Percentiles rank a stretch among this genome's conserved stretches.
These are phyloP conservation scores for Hydractinia echinata DNA, from an alignment of 30 jellyfish, hydroid and myxozoan genomes.

Conservation along the genomic window DNA sequence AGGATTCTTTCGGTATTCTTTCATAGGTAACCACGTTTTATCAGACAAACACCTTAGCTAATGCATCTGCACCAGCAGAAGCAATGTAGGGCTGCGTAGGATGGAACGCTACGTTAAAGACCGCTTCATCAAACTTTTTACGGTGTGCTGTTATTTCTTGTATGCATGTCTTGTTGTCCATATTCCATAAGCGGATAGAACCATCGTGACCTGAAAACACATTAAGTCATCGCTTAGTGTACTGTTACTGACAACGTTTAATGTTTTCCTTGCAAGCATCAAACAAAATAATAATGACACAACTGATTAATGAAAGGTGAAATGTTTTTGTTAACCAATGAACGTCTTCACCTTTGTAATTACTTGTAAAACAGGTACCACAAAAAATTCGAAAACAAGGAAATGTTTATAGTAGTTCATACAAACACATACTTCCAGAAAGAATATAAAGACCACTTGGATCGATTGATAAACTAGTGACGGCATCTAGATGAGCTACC, in stretches of 20 bases:
- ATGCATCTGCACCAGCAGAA: conserved; percentile 97
- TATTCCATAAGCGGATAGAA: conserved; percentile 94
- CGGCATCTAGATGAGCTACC: conserved; percentile 99
- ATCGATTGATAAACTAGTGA: conserved; percentile 92
- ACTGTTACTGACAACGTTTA: too few relatives aligned
- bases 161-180: conserved; percentile 95
- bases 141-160: conserved; percentile 99
- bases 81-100: conserved; percentile 97
- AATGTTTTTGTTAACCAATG: too few relatives aligned
- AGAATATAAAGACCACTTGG: conserved; percentile 90
- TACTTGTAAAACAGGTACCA: too few relatives aligned
- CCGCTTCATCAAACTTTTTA: conserved; percentile 96
- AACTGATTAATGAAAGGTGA: too few relatives aligned
- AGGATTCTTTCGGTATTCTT: too few relatives aligned
- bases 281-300: too few relatives aligned
- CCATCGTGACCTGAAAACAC: conserved; percentile 91
- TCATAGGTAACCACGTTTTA: too few relatives aligned
- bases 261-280: too few relatives aligned
- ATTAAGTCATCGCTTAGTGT: not conserved
- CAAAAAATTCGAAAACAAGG: too few relatives aligned
- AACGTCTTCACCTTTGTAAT: too few relatives aligned
- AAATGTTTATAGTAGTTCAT: not conserved
- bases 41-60: conserved; percentile 93
- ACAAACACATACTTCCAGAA: conserved; percentile 74
- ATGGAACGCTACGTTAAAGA: conserved; percentile 95